phyloP scores from a whole-genome alignment of 2,113 vertebrate genomes.

The Pteruthius melanotis region DNA sequence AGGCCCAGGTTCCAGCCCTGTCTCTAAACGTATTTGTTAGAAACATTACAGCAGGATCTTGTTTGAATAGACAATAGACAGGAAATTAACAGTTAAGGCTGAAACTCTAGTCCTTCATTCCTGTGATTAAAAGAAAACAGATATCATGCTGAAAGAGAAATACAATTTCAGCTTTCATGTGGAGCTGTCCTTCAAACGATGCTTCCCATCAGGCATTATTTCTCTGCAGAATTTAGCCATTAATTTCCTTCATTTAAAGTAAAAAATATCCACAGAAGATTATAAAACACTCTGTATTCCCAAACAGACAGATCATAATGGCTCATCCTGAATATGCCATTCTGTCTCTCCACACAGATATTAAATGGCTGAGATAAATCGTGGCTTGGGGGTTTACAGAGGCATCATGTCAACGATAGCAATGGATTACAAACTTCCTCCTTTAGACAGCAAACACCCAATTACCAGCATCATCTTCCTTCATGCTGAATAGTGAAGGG shows the following conservation, averaged over 20 bases:
- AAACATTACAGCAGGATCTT: constrained; percentile 21
- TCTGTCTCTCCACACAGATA: constrained; percentile 21
- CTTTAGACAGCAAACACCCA: constrained; percentile 43
- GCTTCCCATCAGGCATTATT: not conserved
- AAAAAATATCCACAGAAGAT: constrained; percentile 9
- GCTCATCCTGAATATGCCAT: constrained; percentile 28
- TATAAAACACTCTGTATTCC: constrained; percentile 7
- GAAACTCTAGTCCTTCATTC: constrained; percentile 42
- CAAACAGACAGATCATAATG: constrained; percentile 42
- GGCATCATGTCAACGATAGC: not conserved
- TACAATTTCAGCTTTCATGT: constrained; percentile 31
- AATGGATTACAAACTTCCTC: constrained; percentile 47
- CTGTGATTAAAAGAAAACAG: constrained; percentile 63
- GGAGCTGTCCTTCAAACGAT: not conserved
- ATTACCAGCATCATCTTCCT: constrained; percentile 41
- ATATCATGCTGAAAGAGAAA: constrained; percentile 42
- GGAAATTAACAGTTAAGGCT: constrained; percentile 57
- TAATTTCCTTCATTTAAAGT: constrained; percentile 39
- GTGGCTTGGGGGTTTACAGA: constrained; percentile 19
- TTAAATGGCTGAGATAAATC: constrained; percentile 45
- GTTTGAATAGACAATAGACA: constrained; percentile 48
- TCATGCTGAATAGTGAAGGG: not conserved
- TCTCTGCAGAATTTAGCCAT: constrained; percentile 23
- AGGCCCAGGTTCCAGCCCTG: not conserved
- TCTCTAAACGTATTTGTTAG: constrained; percentile 3